phyloP scores from a whole-genome alignment of 2,113 vertebrate species.

The Caretta caretta region DNA sequence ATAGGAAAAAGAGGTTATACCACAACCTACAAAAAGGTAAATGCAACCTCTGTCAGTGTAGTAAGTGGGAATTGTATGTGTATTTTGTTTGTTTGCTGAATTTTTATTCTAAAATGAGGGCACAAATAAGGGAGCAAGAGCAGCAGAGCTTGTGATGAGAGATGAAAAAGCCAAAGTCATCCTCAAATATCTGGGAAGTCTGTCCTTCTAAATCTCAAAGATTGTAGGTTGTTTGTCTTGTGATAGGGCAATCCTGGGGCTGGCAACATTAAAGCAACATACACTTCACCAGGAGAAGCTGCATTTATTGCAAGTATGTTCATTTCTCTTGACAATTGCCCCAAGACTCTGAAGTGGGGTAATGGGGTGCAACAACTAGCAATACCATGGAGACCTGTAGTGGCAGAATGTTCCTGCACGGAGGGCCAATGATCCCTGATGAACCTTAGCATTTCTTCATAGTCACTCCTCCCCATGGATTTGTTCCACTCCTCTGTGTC shows the following conservation, averaged over 20 bases:
- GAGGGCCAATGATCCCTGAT: background rate
- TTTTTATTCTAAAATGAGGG: background rate
- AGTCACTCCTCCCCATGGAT: background rate
- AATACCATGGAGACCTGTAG: rapidly evolving
- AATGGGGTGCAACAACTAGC: background rate
- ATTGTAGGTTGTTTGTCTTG: background rate
- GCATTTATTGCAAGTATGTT: background rate
- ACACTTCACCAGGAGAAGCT: background rate
- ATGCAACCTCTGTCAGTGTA: background rate
- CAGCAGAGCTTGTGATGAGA: background rate
- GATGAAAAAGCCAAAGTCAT: background rate
- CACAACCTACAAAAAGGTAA: background rate
- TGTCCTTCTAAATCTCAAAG: background rate
- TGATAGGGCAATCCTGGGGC: background rate
- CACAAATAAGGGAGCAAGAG: background rate
- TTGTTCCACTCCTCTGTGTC: background rate
- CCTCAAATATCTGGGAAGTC: background rate
- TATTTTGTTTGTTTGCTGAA: background rate
- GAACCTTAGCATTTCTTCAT: background rate
- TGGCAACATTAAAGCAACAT: background rate
- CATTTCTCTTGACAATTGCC: background rate
- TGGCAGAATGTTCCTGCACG: background rate
- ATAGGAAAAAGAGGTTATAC: background rate
- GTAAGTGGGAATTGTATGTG: background rate
- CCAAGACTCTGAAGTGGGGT: background rate